These are phyloP conservation scores for Pygocentrus nattereri DNA, from an alignment of 2,797 vertebrate genomes.

Conservation along the genomic window DNA sequence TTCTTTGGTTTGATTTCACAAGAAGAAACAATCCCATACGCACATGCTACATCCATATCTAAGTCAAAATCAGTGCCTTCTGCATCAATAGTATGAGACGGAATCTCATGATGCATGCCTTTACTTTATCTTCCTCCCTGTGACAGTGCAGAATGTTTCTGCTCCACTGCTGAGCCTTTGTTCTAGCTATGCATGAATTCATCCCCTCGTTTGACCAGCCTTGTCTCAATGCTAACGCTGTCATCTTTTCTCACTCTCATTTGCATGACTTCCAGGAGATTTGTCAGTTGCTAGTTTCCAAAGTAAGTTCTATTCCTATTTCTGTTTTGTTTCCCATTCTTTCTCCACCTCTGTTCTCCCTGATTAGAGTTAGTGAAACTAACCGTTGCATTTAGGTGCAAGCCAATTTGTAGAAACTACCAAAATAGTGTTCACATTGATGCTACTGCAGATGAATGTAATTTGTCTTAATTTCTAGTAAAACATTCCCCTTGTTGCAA, in stretches of 20 bases:
- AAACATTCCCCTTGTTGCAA: neutral
- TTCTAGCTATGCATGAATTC: constrained; percentile 39
- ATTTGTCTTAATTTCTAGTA: neutral
- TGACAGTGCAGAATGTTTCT: neutral
- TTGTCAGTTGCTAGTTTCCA: constrained; percentile 83
- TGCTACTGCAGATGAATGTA: neutral
- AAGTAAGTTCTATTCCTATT: constrained; percentile 74
- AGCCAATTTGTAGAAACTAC: neutral
- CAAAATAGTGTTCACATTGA: neutral
- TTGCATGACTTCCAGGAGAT: constrained; percentile 75
- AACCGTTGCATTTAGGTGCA: neutral
- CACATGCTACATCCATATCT: neutral
- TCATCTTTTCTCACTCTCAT: constrained; percentile 66
- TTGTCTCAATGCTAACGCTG: constrained; percentile 52
- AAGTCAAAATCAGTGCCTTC: neutral
- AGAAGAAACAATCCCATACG: neutral
- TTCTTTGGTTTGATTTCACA: neutral
- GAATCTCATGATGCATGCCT: neutral
- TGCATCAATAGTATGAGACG: neutral
- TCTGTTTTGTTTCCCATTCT: constrained; percentile 26
- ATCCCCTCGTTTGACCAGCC: constrained; percentile 19
- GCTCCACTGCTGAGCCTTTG: constrained; percentile 14
- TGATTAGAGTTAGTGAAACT: neutral
- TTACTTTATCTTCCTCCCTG: neutral
- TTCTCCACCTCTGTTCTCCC: constrained; percentile 12